Evolutionary conservation across 2,113 vertebrate genomes (phyloP).

Genomic region (Anoplopoma fimbria): DNA sequence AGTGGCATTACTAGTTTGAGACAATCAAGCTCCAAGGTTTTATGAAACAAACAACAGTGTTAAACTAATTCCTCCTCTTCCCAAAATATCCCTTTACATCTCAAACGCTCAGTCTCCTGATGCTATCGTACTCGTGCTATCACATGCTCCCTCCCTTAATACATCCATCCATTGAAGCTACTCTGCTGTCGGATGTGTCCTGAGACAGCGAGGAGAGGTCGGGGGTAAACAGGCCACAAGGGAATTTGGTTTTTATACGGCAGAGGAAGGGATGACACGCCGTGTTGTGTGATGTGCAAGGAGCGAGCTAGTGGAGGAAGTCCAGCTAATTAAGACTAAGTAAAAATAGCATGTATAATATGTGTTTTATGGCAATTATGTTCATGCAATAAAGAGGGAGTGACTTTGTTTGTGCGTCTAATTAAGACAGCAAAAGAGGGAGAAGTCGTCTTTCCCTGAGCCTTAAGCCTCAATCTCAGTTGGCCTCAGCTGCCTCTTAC

Average conservation of each 20-base stretch:
- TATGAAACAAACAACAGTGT: background rate
- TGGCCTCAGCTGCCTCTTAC: conserved; percentile 29
- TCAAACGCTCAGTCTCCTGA: background rate
- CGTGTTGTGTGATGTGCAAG: background rate
- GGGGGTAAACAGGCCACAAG: background rate
- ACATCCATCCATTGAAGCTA: background rate
- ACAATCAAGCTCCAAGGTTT: background rate
- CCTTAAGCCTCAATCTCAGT: conserved; percentile 7
- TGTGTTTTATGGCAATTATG: background rate
- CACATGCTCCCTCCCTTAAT: background rate
- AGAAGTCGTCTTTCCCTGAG: conserved; percentile 1
- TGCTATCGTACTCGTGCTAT: background rate
- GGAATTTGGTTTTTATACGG: conserved; percentile 12
- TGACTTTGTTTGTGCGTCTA: background rate
- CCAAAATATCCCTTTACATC: background rate
- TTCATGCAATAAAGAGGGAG: background rate
- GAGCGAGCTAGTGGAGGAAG: background rate
- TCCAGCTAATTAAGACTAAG: background rate
- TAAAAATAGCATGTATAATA: background rate
- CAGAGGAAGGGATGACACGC: background rate
- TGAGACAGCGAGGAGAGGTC: conserved; percentile 23
- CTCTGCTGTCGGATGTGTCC: conserved; percentile 15
- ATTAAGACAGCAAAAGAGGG: conserved; percentile 5
- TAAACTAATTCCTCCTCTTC: background rate
- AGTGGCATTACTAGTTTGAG: background rate